Evolutionary conservation across 2,113 vertebrate genomes (phyloP), one percentile per base, ranked within the genome.

Genomic region (Philantomba maxwellii): DNA sequence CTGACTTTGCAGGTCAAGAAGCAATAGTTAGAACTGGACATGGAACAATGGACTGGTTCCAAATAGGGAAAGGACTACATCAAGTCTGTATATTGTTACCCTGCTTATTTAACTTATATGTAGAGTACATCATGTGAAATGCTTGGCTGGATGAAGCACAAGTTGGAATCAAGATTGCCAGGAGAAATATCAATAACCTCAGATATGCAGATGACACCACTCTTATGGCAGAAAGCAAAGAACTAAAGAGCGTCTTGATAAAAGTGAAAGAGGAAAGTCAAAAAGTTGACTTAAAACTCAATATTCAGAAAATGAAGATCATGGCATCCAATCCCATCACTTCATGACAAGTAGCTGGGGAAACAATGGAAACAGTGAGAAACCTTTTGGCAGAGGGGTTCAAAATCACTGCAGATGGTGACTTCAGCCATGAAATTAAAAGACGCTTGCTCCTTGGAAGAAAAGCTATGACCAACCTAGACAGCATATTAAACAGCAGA

Each of bases 311-410:
- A 36, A 36, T 9, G 11, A 70, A 70, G 64, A 36, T 70, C n/a
- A 70, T 70, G 19, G 64, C n/a, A 36, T 23, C 64, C 5, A 6
- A 19, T 70, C n/a, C 64, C n/a, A 70, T 36, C n/a, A 36, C n/a
- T 70, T 70, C n/a, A 70, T 70, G n/a, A 21, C n/a, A 36, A 70
- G 11, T 70, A 36, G n/a, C 23, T 36, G 17, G 64, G n/a, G 5
- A 36, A 70, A 23, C 64, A 36, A 36, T 1, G 9, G n/a, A 70
- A 70, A 70, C 17, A 23, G n/a, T 70, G 64, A 21, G 17, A 36
- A n/a, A 70, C n/a, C 39, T 64, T 64, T 70, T 0, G 9, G n/a
- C 1, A 0, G 30, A 17, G 19, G 9, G 19, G 5, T 23, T 23
- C n/a, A 70, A 70, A 70, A 70, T 70, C 10, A 39, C 19, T 6